These are phyloP conservation scores for Myripristis jacobus DNA, from an alignment of 2,797 vertebrate genomes.

Conservation along the genomic window DNA sequence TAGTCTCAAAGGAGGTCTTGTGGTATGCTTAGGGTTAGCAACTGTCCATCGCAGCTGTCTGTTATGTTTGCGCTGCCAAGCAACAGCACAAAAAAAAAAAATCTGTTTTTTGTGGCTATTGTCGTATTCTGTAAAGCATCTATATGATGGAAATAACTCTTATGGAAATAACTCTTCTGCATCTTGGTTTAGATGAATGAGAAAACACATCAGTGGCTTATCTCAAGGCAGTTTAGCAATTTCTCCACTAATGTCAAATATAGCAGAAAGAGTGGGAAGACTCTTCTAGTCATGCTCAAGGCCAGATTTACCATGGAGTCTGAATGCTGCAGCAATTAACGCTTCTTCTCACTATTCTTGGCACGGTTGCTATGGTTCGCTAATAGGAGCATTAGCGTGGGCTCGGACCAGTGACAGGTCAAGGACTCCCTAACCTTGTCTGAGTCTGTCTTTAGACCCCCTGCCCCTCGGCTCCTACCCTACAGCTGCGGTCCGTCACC, in stretches of 20 bases:
- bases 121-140: not conserved
- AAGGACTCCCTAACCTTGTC: slow-evolving; percentile 46
- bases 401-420: slow-evolving; percentile 32
- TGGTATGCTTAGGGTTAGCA: slow-evolving; percentile 41
- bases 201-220: not conserved
- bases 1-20: slow-evolving; percentile 53
- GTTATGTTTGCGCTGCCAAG: slow-evolving; percentile 5
- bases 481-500: slow-evolving; percentile 59
- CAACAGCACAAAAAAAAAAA: not conserved
- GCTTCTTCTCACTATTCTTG: slow-evolving; percentile 13
- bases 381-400: slow-evolving; percentile 32
- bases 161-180: not conserved
- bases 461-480: slow-evolving; percentile 25
- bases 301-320: slow-evolving; percentile 30
- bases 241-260: not conserved
- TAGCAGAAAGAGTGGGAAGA: not conserved
- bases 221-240: not conserved
- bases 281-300: slow-evolving; percentile 5
- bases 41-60: slow-evolving; percentile 70
- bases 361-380: slow-evolving; percentile 20
- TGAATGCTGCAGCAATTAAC: slow-evolving; percentile 8
- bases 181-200: slow-evolving; percentile 8
- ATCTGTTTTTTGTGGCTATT: not conserved
- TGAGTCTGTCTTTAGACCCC: slow-evolving; percentile 30
- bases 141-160: not conserved